Conservation (phyloP, 2,888 invertebrate species). For the Tethea ocularis region DNA sequence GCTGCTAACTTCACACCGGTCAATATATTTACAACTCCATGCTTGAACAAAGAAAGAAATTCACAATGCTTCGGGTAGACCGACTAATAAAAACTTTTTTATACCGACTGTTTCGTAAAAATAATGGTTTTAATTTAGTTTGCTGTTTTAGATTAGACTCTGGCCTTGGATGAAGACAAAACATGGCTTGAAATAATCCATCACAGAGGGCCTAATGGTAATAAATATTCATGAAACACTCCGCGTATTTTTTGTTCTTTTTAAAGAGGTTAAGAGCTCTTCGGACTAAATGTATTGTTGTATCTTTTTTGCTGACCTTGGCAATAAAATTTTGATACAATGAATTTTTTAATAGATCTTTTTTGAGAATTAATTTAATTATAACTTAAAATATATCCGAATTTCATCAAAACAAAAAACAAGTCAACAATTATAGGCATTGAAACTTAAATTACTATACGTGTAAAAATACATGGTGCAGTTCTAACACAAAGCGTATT, state of each 20-base stretch:
- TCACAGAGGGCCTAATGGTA: conserved; percentile 16
- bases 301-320: conserved; percentile 2
- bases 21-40: not conserved
- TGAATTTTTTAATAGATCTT: not conserved
- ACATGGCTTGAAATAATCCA: conserved; percentile 21
- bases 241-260: conserved; percentile 13
- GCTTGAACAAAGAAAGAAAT: conserved; percentile 1
- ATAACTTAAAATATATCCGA: too few species aligned
- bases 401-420: too few species aligned
- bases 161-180: conserved; percentile 10
- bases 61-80: not conserved
- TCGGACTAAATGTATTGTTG: not conserved
- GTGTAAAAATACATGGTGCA: too few species aligned
- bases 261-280: not conserved
- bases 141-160: conserved; percentile 7
- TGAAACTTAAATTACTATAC: too few species aligned
- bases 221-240: conserved; percentile 27
- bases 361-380: too few species aligned
- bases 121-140: conserved; percentile 8
- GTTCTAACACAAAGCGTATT: too few species aligned
- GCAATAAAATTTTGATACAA: not conserved
- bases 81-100: not conserved
- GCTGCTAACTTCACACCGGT: too few species aligned
- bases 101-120: not conserved
- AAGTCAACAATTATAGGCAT: too few species aligned